Base-by-base conservation (phyloP, 1,140 invertebrate genomes). In the Drosophila bocqueti region DNA sequence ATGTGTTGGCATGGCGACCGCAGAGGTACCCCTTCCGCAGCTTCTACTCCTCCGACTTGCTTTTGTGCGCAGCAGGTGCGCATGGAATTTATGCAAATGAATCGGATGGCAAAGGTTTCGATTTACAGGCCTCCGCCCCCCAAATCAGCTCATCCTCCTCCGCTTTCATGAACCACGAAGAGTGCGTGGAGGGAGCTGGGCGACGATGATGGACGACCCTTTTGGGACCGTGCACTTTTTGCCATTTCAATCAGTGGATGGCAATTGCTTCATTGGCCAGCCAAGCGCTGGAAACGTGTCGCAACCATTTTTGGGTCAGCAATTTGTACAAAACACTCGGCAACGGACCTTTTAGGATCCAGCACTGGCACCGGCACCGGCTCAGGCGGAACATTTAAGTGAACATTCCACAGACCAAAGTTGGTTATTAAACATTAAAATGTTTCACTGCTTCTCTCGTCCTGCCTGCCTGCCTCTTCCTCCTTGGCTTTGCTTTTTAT, bases 71-170 rank as follows among this genome's bases (percentile, higher is more conserved):
- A 57, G 49, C 80, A 75, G 80, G 80, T 79, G 81, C 59, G 40
- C 43, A 58, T 50, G 60, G 81, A 83, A 79, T 83, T 83, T 83
- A 83, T 83, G 81, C 76, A 83, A 83, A 83, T 83, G 52, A 71
- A 49, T 64, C 61, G 50, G 9, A 50, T 52, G 66, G 61, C 67
- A 54, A 61, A 60, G 76, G 63, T 72, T 79, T 83, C 71, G 66
- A 79, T 76, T 76, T 63, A 43, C 58, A 64, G 68, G 67, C 55
- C 74, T 55, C 36, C 42, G 18, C n/a, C 46, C 61, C 26, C 40
- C 43, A 29, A 46, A 57, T 40, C 18, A 45, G 47, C 15, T 29
- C 64, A 40, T 38, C 55, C 47, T 31, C 21, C 47, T 31, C 7
- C n/a, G 26, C 46, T 24, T 54, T 68, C 10, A 59, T 65, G 43